Evolutionary conservation across 2,888 invertebrate species (phyloP).

Genomic region (Crocallis elinguaria): DNA sequence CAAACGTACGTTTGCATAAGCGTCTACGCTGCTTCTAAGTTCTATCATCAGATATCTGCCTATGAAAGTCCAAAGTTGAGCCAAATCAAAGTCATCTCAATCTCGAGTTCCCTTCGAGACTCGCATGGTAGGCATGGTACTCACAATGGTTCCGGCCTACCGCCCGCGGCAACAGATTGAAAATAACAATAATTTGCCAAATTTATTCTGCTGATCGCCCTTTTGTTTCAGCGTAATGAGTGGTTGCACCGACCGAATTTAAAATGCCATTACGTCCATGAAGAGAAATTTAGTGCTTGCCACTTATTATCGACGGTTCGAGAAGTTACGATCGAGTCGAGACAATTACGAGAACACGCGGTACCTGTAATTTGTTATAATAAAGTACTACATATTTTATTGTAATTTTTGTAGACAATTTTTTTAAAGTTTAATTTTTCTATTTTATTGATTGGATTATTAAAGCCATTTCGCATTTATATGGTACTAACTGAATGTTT

Average conservation of each 20-base stretch:
- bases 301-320: slow-evolving; percentile 32
- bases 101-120: not conserved
- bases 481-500: too few relatives aligned
- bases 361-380: slow-evolving; percentile 19
- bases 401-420: not conserved
- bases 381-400: slow-evolving; percentile 9
- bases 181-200: slow-evolving; percentile 80
- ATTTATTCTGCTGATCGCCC: slow-evolving; percentile 76
- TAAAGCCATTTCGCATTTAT: too few relatives aligned
- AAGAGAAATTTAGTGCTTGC: slow-evolving; percentile 40
- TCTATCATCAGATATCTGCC: too few relatives aligned
- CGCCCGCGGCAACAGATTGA: slow-evolving; percentile 55
- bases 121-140: not conserved
- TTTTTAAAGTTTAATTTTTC: too few relatives aligned
- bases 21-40: too few relatives aligned
- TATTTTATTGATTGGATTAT: too few relatives aligned
- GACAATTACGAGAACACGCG: slow-evolving; percentile 20
- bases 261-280: slow-evolving; percentile 68
- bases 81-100: not conserved
- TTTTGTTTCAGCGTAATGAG: slow-evolving; percentile 74
- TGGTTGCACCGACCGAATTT: slow-evolving; percentile 61
- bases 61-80: too few relatives aligned
- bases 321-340: slow-evolving; percentile 15
- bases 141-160: not conserved
- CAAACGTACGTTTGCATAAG: too few relatives aligned